Evolutionary conservation across 2,888 invertebrate genomes (phyloP).

Genomic region (Brachyopa scutellaris): DNA sequence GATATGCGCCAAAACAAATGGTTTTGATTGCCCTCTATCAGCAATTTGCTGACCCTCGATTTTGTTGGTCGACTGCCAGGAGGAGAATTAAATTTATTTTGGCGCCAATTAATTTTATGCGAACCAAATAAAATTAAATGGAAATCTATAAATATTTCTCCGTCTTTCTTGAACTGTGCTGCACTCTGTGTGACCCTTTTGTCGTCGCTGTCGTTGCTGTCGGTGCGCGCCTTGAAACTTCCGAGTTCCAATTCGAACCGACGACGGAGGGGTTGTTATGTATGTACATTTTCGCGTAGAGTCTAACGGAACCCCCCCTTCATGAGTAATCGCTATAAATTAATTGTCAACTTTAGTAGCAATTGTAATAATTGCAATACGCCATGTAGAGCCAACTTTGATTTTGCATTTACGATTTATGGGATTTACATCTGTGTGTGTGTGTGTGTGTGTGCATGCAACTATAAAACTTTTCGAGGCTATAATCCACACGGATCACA

Average conservation of each 20-base stretch:
- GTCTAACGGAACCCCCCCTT: conserved; percentile 67
- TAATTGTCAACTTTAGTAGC: conserved; percentile 79
- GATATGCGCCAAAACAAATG: conserved; percentile 63
- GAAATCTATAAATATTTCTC: conserved; percentile 67
- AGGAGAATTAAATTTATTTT: conserved; percentile 65
- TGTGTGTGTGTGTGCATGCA: conserved; percentile 16
- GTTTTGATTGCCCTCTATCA: conserved; percentile 65
- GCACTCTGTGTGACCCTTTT: conserved; percentile 61
- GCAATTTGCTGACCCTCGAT: conserved; percentile 69
- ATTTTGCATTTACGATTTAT: conserved; percentile 61
- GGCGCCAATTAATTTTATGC: conserved; percentile 68
- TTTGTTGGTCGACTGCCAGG: conserved; percentile 67
- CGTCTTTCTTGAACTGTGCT: conserved; percentile 35
- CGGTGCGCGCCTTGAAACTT: conserved; percentile 55
- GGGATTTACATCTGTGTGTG: neutral
- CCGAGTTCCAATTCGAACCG: no score
- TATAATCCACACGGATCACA: conserved; percentile 19
- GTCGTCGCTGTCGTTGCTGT: conserved; percentile 6
- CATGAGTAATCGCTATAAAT: conserved; percentile 81
- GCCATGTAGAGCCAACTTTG: conserved; percentile 51
- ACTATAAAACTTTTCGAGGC: conserved; percentile 11
- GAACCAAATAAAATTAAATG: conserved; percentile 43
- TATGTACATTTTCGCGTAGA: no score
- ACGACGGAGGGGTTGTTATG: conserved; percentile 14
- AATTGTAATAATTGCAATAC: conserved; percentile 70